Conservation (phyloP, 2,888 invertebrate genomes). For the Patella pellucida region DNA sequence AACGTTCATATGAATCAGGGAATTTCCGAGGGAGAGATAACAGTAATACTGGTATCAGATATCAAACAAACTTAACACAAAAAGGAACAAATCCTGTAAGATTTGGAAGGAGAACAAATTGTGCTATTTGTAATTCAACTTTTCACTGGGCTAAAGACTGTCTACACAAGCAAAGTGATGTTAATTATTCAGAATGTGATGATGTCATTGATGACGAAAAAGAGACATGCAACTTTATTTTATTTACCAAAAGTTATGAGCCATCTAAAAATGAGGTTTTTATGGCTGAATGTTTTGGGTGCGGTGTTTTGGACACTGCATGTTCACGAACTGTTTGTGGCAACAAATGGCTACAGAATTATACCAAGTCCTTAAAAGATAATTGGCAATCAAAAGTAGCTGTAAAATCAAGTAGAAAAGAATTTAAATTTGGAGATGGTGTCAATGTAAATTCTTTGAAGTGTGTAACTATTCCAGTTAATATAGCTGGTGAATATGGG, state of each 20-base stretch:
- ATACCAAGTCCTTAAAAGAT: neutral
- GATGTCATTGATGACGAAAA: neutral
- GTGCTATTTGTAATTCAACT: slow-evolving; percentile 15
- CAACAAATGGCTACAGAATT: neutral
- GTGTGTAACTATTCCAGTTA: too few species aligned
- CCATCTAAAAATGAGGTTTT: slow-evolving; percentile 19
- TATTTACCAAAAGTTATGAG: neutral
- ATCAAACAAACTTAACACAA: neutral
- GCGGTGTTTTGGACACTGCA: slow-evolving; percentile 23
- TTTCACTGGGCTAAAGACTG: slow-evolving; percentile 28
- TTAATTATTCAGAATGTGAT: neutral
- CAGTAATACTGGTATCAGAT: too few species aligned
- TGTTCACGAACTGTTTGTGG: slow-evolving; percentile 9
- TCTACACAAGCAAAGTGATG: neutral
- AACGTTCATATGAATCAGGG: too few species aligned
- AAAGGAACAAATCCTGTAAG: neutral
- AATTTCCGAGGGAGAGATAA: too few species aligned
- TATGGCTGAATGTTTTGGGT: slow-evolving; percentile 21
- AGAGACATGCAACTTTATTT: neutral
- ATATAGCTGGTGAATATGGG: slow-evolving; percentile 11
- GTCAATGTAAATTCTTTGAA: too few species aligned
- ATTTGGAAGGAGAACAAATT: slow-evolving; percentile 10
- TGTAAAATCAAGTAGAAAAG: slow-evolving; percentile 6
- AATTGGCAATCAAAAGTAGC: slow-evolving; percentile 2
- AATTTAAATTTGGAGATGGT: too few species aligned